Evolutionary conservation across 2,888 invertebrate genomes (phyloP).

Genomic region (Xiphydria camelus): DNA sequence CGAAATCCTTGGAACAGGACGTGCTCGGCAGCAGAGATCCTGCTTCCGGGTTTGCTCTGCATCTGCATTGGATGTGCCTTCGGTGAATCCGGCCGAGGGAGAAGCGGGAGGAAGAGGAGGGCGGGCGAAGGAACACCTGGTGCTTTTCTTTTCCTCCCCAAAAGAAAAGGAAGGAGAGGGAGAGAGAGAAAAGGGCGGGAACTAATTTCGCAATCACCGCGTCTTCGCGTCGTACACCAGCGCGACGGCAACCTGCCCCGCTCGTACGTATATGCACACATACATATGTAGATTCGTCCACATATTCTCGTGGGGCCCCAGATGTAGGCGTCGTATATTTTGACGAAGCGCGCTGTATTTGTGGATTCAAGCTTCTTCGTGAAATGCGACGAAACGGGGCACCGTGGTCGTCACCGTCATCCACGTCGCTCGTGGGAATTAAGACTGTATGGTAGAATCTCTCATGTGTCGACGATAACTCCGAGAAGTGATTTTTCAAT

Average conservation of each 20-base stretch:
- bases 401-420: too few species aligned
- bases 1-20: constrained; percentile 52
- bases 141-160: constrained; percentile 1
- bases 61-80: constrained; percentile 40
- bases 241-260: constrained; percentile 3
- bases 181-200: constrained; percentile 5
- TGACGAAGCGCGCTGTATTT: neutral
- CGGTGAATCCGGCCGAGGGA: too few species aligned
- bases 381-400: constrained; percentile 14
- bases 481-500: too few species aligned
- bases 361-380: neutral
- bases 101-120: neutral
- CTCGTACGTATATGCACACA: constrained; percentile 14
- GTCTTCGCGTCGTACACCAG: too few species aligned
- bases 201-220: constrained; percentile 19
- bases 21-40: constrained; percentile 42
- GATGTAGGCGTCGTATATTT: neutral
- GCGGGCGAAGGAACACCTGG: neutral
- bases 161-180: neutral
- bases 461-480: constrained; percentile 8
- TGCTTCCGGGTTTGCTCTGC: constrained; percentile 52
- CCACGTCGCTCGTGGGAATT: constrained; percentile 26
- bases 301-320: neutral
- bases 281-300: neutral
- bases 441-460: constrained; percentile 22